Percentiles rank a stretch among this genome's conserved stretches.
Evolutionary conservation across 2,797 vertebrate species (phyloP).

Genomic region (Falco rusticolus): DNA sequence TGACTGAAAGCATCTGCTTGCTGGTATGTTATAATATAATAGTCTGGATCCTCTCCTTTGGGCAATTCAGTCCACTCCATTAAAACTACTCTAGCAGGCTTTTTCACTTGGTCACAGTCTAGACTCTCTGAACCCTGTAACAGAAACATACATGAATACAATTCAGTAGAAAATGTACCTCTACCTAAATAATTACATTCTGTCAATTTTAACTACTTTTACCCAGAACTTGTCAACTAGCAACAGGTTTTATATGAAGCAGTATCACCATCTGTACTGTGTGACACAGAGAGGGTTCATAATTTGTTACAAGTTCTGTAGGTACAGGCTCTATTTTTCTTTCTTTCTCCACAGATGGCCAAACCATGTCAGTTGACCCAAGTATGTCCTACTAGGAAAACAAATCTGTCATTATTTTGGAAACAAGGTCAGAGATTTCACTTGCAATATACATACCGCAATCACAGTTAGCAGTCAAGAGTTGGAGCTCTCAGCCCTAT

Average conservation of each 20-base stretch:
- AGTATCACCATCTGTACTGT: background rate
- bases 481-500: background rate
- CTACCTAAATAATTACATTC: background rate
- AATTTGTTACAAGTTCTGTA: background rate
- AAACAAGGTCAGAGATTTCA: background rate
- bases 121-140: slow-evolving; percentile 76
- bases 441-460: background rate
- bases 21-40: slow-evolving; percentile 77
- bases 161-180: background rate
- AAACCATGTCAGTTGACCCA: background rate
- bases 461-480: background rate
- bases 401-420: background rate
- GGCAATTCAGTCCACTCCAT: slow-evolving; percentile 81
- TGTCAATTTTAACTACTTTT: background rate
- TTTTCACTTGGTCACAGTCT: slow-evolving; percentile 57
- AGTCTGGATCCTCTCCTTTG: slow-evolving; percentile 68
- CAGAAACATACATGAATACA: background rate
- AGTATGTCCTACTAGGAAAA: background rate
- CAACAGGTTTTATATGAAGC: background rate
- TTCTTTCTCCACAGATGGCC: background rate
- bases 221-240: background rate
- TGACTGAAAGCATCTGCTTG: slow-evolving; percentile 56
- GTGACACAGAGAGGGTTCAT: background rate
- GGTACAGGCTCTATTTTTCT: background rate
- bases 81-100: slow-evolving; percentile 58